phyloP scores from a whole-genome alignment of 1,140 invertebrate species.

The Chymomyza costata region DNA sequence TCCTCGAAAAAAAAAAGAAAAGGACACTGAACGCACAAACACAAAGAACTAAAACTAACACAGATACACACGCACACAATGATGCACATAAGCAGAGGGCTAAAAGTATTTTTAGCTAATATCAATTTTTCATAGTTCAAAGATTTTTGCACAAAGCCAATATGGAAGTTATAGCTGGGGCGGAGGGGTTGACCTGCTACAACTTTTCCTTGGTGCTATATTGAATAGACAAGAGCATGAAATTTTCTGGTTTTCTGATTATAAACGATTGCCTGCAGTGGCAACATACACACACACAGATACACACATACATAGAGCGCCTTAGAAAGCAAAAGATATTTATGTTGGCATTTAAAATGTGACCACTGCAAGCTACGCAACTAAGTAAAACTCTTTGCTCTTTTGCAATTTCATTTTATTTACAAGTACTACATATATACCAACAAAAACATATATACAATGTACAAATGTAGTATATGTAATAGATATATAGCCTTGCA shows the following conservation, averaged over 20 bases:
- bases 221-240: slow-evolving; percentile 50
- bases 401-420: no score
- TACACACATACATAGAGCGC: slow-evolving; percentile 1
- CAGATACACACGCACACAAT: slow-evolving; percentile 26
- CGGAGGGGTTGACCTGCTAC: no score
- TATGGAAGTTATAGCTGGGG: no score
- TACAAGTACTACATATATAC: no score
- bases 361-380: slow-evolving; percentile 21
- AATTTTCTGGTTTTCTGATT: slow-evolving; percentile 69
- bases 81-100: slow-evolving; percentile 46
- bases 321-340: slow-evolving; percentile 22
- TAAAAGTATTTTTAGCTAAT: slow-evolving; percentile 72
- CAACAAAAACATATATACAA: neutral
- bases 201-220: slow-evolving; percentile 18
- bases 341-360: slow-evolving; percentile 47
- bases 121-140: slow-evolving; percentile 74
- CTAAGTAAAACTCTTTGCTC: no score
- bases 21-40: slow-evolving; percentile 26
- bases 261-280: slow-evolving; percentile 66
- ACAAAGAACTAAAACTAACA: slow-evolving; percentile 33
- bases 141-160: slow-evolving; percentile 53
- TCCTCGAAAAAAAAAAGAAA: slow-evolving; percentile 20
- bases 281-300: slow-evolving; percentile 14
- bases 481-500: slow-evolving; percentile 25
- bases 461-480: slow-evolving; percentile 12